phyloP scores from a whole-genome alignment of 2,113 vertebrate species.

The Cyanoderma ruficeps region DNA sequence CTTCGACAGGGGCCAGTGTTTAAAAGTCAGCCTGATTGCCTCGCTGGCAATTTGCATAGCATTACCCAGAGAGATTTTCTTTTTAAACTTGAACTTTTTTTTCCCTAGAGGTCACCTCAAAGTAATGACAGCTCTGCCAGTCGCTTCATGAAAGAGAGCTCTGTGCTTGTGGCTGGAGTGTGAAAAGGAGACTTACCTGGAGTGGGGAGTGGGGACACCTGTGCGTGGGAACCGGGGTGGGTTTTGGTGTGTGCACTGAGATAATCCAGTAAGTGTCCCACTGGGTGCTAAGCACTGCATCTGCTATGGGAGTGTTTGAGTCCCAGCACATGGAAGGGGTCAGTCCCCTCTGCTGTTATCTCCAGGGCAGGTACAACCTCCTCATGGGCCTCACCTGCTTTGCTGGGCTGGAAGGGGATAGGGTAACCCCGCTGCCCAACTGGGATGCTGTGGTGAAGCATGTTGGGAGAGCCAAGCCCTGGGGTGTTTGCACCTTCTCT shows the following conservation, averaged over 20 bases:
- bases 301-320: not conserved
- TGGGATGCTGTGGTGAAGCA: not conserved
- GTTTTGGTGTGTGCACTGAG: not conserved
- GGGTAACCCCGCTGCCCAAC: accelerated
- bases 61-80: slow-evolving; percentile 77
- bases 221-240: not conserved
- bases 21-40: slow-evolving; percentile 83
- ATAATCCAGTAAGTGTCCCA: not conserved
- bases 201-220: not conserved
- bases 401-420: not conserved
- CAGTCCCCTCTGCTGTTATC: not conserved
- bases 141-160: slow-evolving; percentile 34
- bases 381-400: not conserved
- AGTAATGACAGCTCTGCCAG: slow-evolving; percentile 64
- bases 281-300: not conserved
- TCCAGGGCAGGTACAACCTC: not conserved
- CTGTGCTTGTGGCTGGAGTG: not conserved
- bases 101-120: slow-evolving; percentile 75
- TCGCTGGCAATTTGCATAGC: slow-evolving; percentile 80
- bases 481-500: not conserved
- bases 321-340: not conserved
- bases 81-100: slow-evolving; percentile 63
- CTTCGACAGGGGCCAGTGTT: slow-evolving; percentile 71
- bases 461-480: not conserved
- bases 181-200: slow-evolving; percentile 2